phyloP scores from a whole-genome alignment of 2,888 invertebrate genomes.

The Ashinkailepas kermadecensis region DNA sequence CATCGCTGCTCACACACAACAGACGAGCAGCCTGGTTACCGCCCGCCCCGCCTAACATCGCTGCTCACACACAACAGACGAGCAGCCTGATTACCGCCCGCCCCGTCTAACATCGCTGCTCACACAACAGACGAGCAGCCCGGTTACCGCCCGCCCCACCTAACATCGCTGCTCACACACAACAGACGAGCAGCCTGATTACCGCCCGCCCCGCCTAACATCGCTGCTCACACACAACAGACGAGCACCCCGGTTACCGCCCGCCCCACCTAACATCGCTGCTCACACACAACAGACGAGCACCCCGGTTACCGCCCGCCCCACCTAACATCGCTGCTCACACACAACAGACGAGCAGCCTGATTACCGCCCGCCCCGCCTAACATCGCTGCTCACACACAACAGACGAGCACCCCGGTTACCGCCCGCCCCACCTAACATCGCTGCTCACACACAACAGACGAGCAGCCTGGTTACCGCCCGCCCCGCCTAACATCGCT shows the following conservation, averaged over 20 bases:
- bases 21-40: not conserved
- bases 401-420: not conserved
- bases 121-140: constrained; percentile 30
- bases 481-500: constrained; percentile 47
- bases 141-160: no score
- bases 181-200: not conserved
- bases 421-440: constrained; percentile 36
- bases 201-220: constrained; percentile 36
- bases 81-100: not conserved
- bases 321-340: constrained; percentile 48
- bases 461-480: not conserved
- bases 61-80: constrained; percentile 40
- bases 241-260: not conserved
- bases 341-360: constrained; percentile 25
- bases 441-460: constrained; percentile 43
- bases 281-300: constrained; percentile 34
- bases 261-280: constrained; percentile 47
- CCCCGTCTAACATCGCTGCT: constrained; percentile 47
- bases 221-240: constrained; percentile 43
- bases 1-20: constrained; percentile 45
- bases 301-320: no score
- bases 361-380: no score
- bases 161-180: constrained; percentile 47
- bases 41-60: constrained; percentile 42
- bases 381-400: constrained; percentile 47